Percentiles rank a stretch among this genome's conserved stretches.
Conservation (phyloP, 2,113 vertebrate species). For the Pongo pygmaeus region DNA sequence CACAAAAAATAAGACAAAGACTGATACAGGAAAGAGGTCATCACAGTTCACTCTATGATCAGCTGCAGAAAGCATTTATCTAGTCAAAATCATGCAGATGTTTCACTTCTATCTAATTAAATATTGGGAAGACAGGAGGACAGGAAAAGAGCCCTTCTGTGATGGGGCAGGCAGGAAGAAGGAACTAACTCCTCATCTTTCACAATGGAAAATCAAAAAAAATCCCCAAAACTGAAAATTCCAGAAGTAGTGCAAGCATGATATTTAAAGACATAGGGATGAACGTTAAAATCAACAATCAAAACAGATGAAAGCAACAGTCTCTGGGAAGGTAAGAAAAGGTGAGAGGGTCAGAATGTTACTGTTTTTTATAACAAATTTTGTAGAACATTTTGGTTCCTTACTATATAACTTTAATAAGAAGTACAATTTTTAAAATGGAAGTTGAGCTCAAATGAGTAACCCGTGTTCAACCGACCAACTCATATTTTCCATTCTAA, state of each 20-base stretch:
- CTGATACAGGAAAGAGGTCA: not conserved
- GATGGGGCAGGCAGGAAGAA: not conserved
- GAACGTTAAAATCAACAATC: not conserved
- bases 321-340: not conserved
- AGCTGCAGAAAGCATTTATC: not conserved
- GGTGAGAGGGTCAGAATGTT: not conserved
- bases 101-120: not conserved
- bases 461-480: not conserved
- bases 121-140: not conserved
- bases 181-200: not conserved
- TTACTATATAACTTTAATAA: not conserved
- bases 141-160: not conserved
- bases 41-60: not conserved
- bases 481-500: not conserved
- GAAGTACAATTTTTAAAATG: not conserved
- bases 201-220: not conserved
- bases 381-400: not conserved
- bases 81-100: not conserved
- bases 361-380: not conserved
- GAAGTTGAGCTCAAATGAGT: not conserved
- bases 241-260: not conserved
- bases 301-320: not conserved
- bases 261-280: not conserved
- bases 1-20: not conserved
- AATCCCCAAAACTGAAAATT: not conserved